Base-by-base conservation (phyloP, 1,140 invertebrate genomes). In the Bombus pascuorum region DNA sequence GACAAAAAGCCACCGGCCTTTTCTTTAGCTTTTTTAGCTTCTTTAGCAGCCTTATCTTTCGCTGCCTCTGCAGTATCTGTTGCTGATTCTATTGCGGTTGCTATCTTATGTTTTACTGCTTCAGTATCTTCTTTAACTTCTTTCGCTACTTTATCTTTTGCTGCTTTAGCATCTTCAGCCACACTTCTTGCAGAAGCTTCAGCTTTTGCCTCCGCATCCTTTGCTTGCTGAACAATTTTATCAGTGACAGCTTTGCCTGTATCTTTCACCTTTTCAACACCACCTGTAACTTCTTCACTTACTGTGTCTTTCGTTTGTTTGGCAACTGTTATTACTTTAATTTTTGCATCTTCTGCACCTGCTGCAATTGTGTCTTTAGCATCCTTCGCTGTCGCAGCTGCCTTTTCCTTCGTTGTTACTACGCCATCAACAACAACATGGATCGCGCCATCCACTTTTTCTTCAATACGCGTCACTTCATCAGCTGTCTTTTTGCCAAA, bases 151-250 rank as follows among this genome's bases (percentile, higher is more conserved):
- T 65, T 47, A 10, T 89, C 82, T 15, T 91, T 89, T 0, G 75
- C 59, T 13, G 85, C 84, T 9, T 87, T 85, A 0, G 76, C 68
- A 57, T 86, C 88, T 34, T 93, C 91, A 15, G 59, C 72, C 1
- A 86, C 8, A 53, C 88, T 85, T 42, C 84, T 81, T 2, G 34
- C 86, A 3, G 75, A 65, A 34, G 32, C 39, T 22, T 47, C 66
- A 8, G 77, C 44, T 42, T 79, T 53, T 53, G 47, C 68, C 83
- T 90, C 28, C 22, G 73, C 12, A 1, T 28, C 25, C 18, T 53
- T 53, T 22, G 47, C 47, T 53, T 53, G 47, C 1, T 53, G 18
- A 53, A 53, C 5, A 4, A 77, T 3, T 39, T 87, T 88, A 0
- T 82, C 86, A 62, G 68, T 71, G 1, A 37, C 34, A 3, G 70